Base-by-base conservation (phyloP, 2,113 vertebrate genomes). In the Bubo scandiacus region DNA sequence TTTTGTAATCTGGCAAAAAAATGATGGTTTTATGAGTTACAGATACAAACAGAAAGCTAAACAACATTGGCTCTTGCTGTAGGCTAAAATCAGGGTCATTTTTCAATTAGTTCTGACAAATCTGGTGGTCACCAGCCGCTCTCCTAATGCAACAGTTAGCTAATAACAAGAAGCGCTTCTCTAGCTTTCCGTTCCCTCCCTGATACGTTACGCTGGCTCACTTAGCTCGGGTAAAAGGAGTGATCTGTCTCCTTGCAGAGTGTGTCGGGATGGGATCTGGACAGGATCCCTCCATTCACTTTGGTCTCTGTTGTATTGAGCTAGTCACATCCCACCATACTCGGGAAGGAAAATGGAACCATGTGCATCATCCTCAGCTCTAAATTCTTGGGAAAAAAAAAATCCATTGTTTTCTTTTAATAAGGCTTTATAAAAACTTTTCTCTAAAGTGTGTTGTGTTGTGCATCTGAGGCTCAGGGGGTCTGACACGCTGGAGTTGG, bases 61-160 rank as follows among this genome's bases (percentile, higher is more conserved):
- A 45, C 8, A 85, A 80, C 29, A 40, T 12, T 71, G 86, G 42
- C 47, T 94, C 38, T 67, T 74, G 38, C 51, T 77, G 59, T 61
- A 77, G 40, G 67, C 40, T 96, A 88, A 93, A 93, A 94, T 93
- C 91, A 92, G 10, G 9, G 73, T 92, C 5, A 66, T 92, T 96
- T 93, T 92, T 81, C 87, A 93, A 71, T 96, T 88, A 87, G 68
- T 88, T 95, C 72, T 70, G 83, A 54, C 38, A 93, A 61, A 86
- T 92, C n/a, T 88, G 71, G 30, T 92, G 81, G 78, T 70, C 62
- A 81, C 66, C 77, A 84, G 74, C 86, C 94, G 81, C 22, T 93
- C 23, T 89, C 38, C 21, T 82, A 68, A 62, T 51, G 32, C 54
- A 89, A 59, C 52, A 43, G 54, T 34, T 81, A 70, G 59, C 34